A percentile compares a stretch with the other conserved stretches of the same genome.
phyloP scores from a whole-genome alignment of 2,888 invertebrate genomes.

The Epicampocera succincta region DNA sequence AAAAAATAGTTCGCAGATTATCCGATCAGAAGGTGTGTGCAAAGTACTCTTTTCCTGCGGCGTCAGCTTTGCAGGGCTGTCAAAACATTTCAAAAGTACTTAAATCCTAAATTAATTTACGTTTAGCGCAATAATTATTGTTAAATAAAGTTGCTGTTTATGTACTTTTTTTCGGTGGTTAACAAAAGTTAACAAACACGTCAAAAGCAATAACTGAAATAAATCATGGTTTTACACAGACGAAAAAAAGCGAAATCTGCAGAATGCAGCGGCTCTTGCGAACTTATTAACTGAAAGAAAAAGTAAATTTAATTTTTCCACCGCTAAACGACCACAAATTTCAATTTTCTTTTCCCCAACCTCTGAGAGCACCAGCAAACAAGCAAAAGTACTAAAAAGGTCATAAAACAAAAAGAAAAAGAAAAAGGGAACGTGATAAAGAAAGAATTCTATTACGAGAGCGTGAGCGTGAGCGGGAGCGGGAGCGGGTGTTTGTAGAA shows the following conservation, averaged over 20 bases:
- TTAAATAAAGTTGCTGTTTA: not conserved
- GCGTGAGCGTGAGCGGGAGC: not conserved
- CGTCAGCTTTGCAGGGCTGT: conserved; percentile 3
- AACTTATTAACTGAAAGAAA: conserved; percentile 20
- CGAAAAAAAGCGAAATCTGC: not conserved
- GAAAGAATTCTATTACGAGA: no score
- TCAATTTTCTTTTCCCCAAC: conserved; percentile 27
- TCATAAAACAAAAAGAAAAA: not conserved
- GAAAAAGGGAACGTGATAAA: not conserved
- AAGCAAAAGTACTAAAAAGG: no score
- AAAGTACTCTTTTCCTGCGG: no score
- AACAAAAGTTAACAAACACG: conserved; percentile 31
- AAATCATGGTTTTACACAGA: conserved; percentile 32
- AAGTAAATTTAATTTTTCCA: conserved; percentile 1
- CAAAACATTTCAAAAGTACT: not conserved
- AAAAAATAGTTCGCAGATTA: no score
- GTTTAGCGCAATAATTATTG: conserved; percentile 30
- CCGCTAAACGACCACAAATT: conserved; percentile 25
- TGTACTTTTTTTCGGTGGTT: not conserved
- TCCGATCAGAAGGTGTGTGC: no score
- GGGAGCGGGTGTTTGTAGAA: not conserved
- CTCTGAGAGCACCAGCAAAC: no score
- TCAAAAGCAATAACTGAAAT: conserved; percentile 47
- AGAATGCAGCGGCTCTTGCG: conserved; percentile 1
- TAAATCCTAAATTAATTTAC: conserved; percentile 4